Base-by-base conservation (phyloP, 2,888 invertebrate species). In the Perizoma affinitatum region DNA sequence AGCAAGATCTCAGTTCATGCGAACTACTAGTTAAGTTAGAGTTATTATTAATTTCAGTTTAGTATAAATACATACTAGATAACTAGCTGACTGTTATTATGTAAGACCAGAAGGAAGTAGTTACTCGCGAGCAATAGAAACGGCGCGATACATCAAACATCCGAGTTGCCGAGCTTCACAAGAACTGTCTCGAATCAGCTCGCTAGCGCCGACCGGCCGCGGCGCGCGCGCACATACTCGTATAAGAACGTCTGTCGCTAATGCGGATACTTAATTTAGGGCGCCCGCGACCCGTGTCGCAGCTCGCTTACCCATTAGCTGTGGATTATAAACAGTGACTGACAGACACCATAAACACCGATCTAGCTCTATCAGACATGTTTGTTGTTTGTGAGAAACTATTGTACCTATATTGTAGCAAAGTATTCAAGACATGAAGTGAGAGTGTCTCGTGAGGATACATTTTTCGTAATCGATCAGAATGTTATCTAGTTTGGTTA, bases 221-320 rank as follows among this genome's bases (percentile, higher is more conserved):
- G 58, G 61, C 62, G 40, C 56, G 58, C 60, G 63, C 59, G 53
- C 41, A 42, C 63, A 67, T 69, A 69, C 42, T n/a, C 4, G n/a
- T 45, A 6, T 38, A 38, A 42, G n/a, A 10, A 38, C 8, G 33
- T 53, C 68, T 67, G 58, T 63, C 66, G 73, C 73, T 86, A 84
- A 83, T 83, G 75, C 83, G 87, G 86, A 87, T 83, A 77, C 70
- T 73, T 75, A 75, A 87, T 86, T 84, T 80, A 76, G 84, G 79
- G 65, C 82, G 68, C 65, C 72, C 22, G 22, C 22, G 22, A 2
- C 22, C 1, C 22, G 22, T 22, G 22, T 22, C 22, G 22, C 22
- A 58, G 65, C 61, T 65, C 67, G 70, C 71, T 74, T 75, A 70
- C 63, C 61, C 59, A 56, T 58, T 66, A 58, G 53, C 60, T 54